phyloP scores from a whole-genome alignment of 2,113 vertebrate species.

The Hippolais icterina region DNA sequence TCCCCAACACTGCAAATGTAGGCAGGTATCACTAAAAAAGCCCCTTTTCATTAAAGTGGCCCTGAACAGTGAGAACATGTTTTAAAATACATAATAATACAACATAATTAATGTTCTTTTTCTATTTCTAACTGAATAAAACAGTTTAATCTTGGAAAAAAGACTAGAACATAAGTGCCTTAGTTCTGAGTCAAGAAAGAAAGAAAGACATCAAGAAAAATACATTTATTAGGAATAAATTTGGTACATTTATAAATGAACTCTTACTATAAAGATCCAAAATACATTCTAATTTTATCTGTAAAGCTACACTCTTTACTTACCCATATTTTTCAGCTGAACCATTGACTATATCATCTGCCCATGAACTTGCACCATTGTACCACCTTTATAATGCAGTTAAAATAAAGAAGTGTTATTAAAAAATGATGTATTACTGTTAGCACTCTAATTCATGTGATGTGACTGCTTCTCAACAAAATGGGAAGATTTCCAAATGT shows the following conservation, averaged over 20 bases:
- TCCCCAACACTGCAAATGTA: background rate
- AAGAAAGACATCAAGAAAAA: background rate
- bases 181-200: background rate
- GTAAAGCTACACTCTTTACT: slow-evolving; percentile 61
- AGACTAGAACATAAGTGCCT: background rate
- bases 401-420: slow-evolving; percentile 71
- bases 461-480: background rate
- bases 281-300: slow-evolving; percentile 9
- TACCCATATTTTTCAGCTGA: slow-evolving; percentile 74
- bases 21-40: background rate
- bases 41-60: background rate
- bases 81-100: slow-evolving; percentile 17
- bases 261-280: background rate
- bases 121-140: background rate
- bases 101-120: background rate
- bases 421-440: background rate
- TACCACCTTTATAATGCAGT: slow-evolving; percentile 75
- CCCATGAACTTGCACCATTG: slow-evolving; percentile 79
- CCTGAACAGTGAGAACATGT: background rate
- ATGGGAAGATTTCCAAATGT: background rate
- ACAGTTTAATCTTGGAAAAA: background rate
- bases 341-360: slow-evolving; percentile 79
- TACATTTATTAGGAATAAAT: background rate
- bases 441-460: background rate
- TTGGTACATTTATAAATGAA: background rate